Evolutionary conservation across 2,888 invertebrate species (phyloP).

Genomic region (Lomographa bimaculata): DNA sequence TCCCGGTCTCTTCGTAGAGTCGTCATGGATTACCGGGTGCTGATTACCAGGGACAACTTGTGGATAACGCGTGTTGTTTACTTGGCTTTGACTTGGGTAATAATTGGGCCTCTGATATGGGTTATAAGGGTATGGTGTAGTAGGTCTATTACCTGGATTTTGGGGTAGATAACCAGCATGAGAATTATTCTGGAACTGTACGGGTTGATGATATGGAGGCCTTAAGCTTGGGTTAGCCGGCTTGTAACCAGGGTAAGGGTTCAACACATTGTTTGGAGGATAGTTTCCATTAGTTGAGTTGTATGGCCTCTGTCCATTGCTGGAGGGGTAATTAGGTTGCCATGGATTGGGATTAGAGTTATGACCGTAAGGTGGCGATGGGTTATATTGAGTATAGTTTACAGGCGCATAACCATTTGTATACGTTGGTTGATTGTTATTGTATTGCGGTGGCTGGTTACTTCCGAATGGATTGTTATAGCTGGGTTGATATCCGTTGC

Average conservation of each 20-base stretch:
- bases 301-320: constrained; percentile 10
- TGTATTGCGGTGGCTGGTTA: constrained; percentile 1
- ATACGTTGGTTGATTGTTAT: constrained; percentile 6
- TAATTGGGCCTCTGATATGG: constrained; percentile 30
- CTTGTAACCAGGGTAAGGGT: constrained; percentile 17
- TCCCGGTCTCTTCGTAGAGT: constrained; percentile 14
- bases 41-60: constrained; percentile 17
- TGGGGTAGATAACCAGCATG: constrained; percentile 17
- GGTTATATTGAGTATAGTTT: constrained; percentile 4
- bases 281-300: constrained; percentile 7
- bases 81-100: constrained; percentile 15
- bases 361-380: constrained; percentile 8
- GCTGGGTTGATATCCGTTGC: constrained; percentile 5
- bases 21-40: constrained; percentile 19
- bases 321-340: constrained; percentile 4
- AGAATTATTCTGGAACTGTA: constrained; percentile 18
- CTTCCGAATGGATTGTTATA: constrained; percentile 7
- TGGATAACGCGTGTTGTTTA: constrained; percentile 11
- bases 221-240: constrained; percentile 15
- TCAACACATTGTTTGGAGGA: constrained; percentile 5
- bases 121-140: constrained; percentile 12
- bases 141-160: constrained; percentile 13
- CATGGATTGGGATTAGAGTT: constrained; percentile 5
- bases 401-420: constrained; percentile 1
- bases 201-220: constrained; percentile 20